Evolutionary conservation across 2,113 vertebrate species (phyloP).

Genomic region (Hyperopisus bebe): DNA sequence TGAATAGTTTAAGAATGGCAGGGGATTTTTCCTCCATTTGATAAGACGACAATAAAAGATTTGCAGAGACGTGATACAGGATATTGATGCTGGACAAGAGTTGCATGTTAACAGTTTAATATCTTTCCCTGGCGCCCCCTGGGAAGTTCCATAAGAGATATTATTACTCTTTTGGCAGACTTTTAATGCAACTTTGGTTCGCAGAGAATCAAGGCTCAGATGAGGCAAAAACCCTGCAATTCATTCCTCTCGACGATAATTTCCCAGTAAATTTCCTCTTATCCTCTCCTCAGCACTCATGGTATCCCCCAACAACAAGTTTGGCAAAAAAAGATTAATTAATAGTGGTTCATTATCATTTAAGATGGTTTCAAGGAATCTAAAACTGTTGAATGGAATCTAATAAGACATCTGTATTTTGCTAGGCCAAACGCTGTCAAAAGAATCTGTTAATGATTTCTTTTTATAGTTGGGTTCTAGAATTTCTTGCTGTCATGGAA

Average conservation of each 20-base stretch:
- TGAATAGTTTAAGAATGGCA: not conserved
- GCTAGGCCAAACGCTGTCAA: not conserved
- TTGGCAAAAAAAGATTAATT: not conserved
- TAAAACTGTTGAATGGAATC: not conserved
- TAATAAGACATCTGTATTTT: conserved; percentile 1
- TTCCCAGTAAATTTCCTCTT: not conserved
- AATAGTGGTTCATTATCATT: not conserved
- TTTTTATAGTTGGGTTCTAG: not conserved
- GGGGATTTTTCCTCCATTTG: not conserved
- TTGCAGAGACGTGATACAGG: conserved; percentile 9
- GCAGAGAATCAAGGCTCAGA: not conserved
- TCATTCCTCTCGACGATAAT: not conserved
- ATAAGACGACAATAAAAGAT: conserved; percentile 10
- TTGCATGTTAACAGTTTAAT: conserved; percentile 3
- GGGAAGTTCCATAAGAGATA: not conserved
- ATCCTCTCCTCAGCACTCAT: not conserved
- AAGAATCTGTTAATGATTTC: not conserved
- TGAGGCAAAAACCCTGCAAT: not conserved
- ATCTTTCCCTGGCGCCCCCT: not conserved
- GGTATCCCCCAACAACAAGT: not conserved
- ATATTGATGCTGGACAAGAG: conserved; percentile 8
- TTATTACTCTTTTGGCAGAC: not conserved
- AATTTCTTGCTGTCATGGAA: not conserved
- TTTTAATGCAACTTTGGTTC: not conserved
- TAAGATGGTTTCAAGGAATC: not conserved